Base-by-base conservation (phyloP, 1,140 invertebrate genomes). In the Oryzaephilus surinamensis region DNA sequence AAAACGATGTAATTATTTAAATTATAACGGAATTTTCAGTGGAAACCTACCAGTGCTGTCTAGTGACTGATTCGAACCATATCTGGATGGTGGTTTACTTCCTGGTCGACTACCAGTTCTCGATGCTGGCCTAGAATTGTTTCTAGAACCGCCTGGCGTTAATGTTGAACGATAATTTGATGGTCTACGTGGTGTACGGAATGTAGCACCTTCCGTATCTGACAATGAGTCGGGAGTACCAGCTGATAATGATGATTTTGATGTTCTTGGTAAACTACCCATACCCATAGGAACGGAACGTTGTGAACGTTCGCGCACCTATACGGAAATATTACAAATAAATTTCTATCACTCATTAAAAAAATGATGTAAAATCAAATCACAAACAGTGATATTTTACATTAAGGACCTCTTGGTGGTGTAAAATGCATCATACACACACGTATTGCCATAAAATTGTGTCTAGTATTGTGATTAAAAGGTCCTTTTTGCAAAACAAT, bases 31-130 rank as follows among this genome's bases (percentile, higher is more conserved):
- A 20, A 20, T 20, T n/a, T n/a, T n/a, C n/a, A n/a, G n/a, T 0
- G 2, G 11, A 33, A 32, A 50, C 45, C 62, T 65, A 88, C 84
- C 82, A 57, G 83, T 86, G 58, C 84, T 88, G 58, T 94, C 88
- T 37, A 94, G 67, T 13, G 88, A 92, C 29, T 91, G 74, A 52
- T 88, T 91, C 19, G 92, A 96, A 42, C 89, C 90, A 56, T 93
- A 86, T 55, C 91, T 77, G 57, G 90, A 94, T 13, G 89, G 84
- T 49, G 90, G 88, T 62, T 91, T 90, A 20, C 84, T 86, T 27
- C 83, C 80, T 45, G 78, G 73, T 53, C 90, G 74, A 51, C 84
- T 90, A 20, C 79, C 76, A 32, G 86, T 81, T 52, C 85, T 70
- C 27, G 84, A 89, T 21, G 77, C 74, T 27, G 84, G 81, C 58